Percentiles rank a stretch among this genome's conserved stretches.
Conservation (phyloP, 2,888 invertebrate genomes). For the Ecliptopera silaceata region DNA sequence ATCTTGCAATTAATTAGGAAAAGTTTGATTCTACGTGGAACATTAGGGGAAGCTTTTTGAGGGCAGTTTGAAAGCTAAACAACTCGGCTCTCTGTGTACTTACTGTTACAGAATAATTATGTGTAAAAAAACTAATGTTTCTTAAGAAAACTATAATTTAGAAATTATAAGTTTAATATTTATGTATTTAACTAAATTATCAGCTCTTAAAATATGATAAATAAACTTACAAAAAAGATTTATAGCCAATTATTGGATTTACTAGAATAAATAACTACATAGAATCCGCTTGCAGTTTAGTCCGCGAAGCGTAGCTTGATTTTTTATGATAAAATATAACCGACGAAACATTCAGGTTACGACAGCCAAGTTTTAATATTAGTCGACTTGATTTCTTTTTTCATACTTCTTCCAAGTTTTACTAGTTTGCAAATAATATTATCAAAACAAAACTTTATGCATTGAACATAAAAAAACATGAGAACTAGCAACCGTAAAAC, state of each 20-base stretch:
- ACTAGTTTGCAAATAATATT: constrained; percentile 7
- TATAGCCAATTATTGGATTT: too few species aligned
- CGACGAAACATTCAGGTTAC: too few species aligned
- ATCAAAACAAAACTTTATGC: neutral
- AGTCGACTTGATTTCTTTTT: too few species aligned
- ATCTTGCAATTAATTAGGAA: constrained; percentile 79
- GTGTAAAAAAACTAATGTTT: neutral
- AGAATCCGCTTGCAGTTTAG: too few species aligned
- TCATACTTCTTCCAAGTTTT: neutral
- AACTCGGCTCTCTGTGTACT: neutral
- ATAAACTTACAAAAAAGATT: too few species aligned
- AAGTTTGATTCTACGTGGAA: constrained; percentile 54
- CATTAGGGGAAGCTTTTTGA: constrained; percentile 48
- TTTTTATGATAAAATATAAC: too few species aligned
- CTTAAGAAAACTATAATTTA: neutral
- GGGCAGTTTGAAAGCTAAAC: constrained; percentile 7
- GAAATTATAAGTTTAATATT: too few species aligned
- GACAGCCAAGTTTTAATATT: too few species aligned
- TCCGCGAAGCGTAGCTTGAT: too few species aligned
- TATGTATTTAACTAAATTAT: too few species aligned
- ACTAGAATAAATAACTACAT: too few species aligned
- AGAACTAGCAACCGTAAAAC: constrained; percentile 33
- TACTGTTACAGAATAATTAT: neutral
- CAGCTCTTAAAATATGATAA: too few species aligned
- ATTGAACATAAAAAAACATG: constrained; percentile 24